Evolutionary conservation across 2,797 vertebrate genomes (phyloP).

Genomic region (Gambusia yucatana): DNA sequence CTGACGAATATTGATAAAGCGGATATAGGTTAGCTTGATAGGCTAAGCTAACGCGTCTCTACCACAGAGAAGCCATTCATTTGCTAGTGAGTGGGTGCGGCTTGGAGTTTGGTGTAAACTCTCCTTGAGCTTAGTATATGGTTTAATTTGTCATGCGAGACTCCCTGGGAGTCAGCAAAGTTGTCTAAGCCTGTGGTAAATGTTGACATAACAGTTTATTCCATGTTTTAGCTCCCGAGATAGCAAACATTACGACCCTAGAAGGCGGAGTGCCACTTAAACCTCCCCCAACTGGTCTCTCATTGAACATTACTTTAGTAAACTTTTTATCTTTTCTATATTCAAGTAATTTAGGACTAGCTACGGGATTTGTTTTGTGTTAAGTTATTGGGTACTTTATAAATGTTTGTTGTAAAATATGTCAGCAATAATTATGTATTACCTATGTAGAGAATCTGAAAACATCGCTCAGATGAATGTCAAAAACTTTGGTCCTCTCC

Average conservation of each 20-base stretch:
- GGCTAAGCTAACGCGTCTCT: conserved; percentile 49
- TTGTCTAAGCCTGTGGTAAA: background rate
- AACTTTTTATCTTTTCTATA: background rate
- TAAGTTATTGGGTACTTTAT: background rate
- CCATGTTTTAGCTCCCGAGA: background rate
- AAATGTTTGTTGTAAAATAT: background rate
- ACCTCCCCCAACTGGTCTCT: background rate
- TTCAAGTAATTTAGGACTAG: background rate
- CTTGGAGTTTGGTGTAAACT: conserved; percentile 33
- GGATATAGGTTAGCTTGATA: conserved; percentile 46
- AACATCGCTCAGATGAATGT: background rate
- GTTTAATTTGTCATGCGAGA: background rate
- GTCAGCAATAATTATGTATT: background rate
- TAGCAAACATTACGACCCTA: background rate
- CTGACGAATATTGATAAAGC: background rate
- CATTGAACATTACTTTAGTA: too few species aligned
- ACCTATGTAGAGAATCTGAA: background rate
- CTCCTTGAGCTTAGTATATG: too few species aligned
- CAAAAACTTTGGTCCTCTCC: conserved; percentile 51
- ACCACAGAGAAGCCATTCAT: conserved; percentile 59
- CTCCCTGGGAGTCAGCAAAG: background rate
- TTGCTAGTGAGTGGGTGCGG: conserved; percentile 78
- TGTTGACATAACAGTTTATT: background rate
- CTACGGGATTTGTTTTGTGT: background rate
- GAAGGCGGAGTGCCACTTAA: background rate